Base-by-base conservation (phyloP, 2,113 vertebrate species). In the Ophiodon elongatus region DNA sequence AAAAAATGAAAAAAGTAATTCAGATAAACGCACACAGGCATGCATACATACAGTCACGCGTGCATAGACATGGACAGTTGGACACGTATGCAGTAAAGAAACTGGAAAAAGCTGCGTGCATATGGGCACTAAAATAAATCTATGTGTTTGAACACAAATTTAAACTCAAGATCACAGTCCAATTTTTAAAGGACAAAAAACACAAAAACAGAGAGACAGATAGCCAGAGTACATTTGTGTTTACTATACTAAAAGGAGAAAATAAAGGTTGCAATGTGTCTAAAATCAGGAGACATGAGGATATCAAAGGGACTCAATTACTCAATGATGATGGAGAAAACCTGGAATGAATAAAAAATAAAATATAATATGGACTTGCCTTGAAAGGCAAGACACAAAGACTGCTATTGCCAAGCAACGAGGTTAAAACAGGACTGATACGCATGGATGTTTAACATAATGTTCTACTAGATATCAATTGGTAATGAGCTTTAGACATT, bases 331-430 rank as follows among this genome's bases (percentile, higher is more conserved):
- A 86, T 83, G 31, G 69, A 59, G n/a, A 13, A 81, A 72, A 81
- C 13, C 31, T 43, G 57, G 78, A 72, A 54, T 56, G 50, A 59
- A 75, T 41, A 74, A 62, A 68, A 31, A 66, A 64, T 43, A 9
- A 43, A 81, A 50, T 62, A 63, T 83, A 85, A 88, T 57, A 73
- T 70, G 8, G n/a, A 15, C 43, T 27, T 45, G 64, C 25, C 35
- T 69, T 73, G 8, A 45, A 60, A 69, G 15, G 52, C 75, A n/a
- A 7, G 39, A 81, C 66, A 81, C 60, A 84, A 84, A 80, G 63
- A 63, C 60, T 81, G 37, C 59, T 39, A 72, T 81, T 71, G 45
- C 60, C 73, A 80, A 85, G 74, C 84, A 89, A 88, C 82, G 50
- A 79, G 57, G 47, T 86, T 83, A 76, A 81, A 67, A 39, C 14